Base-by-base conservation (phyloP, 2,888 invertebrate species). In the Lasioglossum villosulum region DNA sequence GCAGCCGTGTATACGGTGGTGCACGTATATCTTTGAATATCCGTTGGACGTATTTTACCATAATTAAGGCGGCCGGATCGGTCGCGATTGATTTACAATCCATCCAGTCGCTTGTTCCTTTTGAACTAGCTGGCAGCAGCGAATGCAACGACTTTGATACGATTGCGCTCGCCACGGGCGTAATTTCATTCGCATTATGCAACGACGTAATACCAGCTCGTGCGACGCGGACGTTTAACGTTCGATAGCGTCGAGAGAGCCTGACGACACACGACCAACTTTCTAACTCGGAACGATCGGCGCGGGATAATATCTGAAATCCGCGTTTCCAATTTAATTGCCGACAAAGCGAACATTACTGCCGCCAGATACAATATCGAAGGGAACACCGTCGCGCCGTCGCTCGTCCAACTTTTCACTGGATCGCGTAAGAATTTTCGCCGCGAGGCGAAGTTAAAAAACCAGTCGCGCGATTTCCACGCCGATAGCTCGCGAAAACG, bases 1-100 rank as follows among this genome's bases (percentile, higher is more conserved):
- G 75, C 71, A 70, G 27, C 23, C 19, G 8, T 10, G 48, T 16
- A 71, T n/a, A 37, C 42, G 66, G 37, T 68, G 30, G 27, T 30
- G 10, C 1, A 3, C 14, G 2, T 37, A 34, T 71, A 75, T 76
- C 75, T 66, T 48, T n/a, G 66, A 45, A 80, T 73, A 77, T 76
- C 42, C 27, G 23, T 48, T 75, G 19, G 37, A 75, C 52, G 71
- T 52, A 70, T 73, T 78, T 79, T 37, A 72, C 74, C 85, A 56
- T 79, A 85, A 85, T 85, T 82, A 85, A 84, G 82, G 56, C 86
- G 59, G 19, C 75, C 66, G 71, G 74, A 79, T 88, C 68, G 80
- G 52, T 59, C 34, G 19, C 74, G 78, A 87, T 83, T 72, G 82
- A 88, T 84, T 87, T 87, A 84, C 70, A 14, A 45, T n/a, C 63